Evolutionary conservation across 2,888 invertebrate species (phyloP).

Genomic region (Eupithecia subfuscata): DNA sequence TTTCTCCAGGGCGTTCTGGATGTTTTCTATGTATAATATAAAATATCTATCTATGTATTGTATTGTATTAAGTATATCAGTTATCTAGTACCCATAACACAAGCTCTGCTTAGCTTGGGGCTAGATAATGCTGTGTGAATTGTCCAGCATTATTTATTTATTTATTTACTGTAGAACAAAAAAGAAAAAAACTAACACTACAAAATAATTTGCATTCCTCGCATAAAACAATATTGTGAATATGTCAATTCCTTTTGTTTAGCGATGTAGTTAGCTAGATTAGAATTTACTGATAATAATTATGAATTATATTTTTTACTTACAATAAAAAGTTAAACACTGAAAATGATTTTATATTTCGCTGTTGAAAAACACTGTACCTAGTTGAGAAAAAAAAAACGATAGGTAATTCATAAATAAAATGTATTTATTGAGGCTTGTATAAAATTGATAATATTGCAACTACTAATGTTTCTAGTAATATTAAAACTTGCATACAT

Average conservation of each 20-base stretch:
- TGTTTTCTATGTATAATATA: no score
- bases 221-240: neutral
- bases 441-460: constrained; percentile 35
- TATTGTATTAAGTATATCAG: no score
- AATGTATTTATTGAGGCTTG: constrained; percentile 32
- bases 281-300: neutral
- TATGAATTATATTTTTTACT: constrained; percentile 11
- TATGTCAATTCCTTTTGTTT: constrained; percentile 3
- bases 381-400: neutral
- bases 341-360: neutral
- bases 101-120: no score
- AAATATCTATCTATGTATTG: no score
- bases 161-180: no score
- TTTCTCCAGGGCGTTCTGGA: no score
- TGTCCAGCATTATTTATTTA: no score
- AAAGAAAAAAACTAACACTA: neutral
- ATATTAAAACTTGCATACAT: neutral
- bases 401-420: constrained; percentile 2
- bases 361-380: neutral
- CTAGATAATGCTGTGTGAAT: no score
- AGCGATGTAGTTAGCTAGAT: constrained; percentile 4
- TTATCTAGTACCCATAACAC: no score
- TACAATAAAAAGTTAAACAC: constrained; percentile 4
- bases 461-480: neutral
- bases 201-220: constrained; percentile 5